Conservation (phyloP, 2,888 invertebrate species). For the Catocala sponsa region DNA sequence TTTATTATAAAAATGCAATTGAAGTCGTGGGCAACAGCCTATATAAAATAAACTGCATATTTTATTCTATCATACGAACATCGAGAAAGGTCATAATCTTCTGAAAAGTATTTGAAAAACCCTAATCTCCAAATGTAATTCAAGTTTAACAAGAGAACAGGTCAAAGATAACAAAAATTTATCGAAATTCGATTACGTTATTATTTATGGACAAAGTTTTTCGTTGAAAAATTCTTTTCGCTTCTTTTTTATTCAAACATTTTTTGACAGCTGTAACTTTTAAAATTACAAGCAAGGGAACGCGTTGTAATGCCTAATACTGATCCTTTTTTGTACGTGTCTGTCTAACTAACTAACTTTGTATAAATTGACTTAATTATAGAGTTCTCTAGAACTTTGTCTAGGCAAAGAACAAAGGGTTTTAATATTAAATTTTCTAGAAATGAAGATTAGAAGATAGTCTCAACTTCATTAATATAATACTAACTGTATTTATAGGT, state of each 20-base stretch:
- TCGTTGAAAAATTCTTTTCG: too few species aligned
- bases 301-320: slow-evolving; percentile 6
- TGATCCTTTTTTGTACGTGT: slow-evolving; percentile 21
- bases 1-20: too few species aligned
- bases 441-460: too few species aligned
- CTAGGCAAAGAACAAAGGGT: too few species aligned
- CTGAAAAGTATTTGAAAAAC: neutral
- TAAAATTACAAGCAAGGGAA: slow-evolving; percentile 13
- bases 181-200: slow-evolving; percentile 36
- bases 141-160: slow-evolving; percentile 2
- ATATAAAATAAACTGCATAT: too few species aligned
- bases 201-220: slow-evolving; percentile 42
- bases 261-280: slow-evolving; percentile 25
- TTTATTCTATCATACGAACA: too few species aligned
- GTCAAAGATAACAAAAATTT: slow-evolving; percentile 16
- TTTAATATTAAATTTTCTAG: too few species aligned
- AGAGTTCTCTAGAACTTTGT: neutral
- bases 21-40: too few species aligned
- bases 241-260: slow-evolving; percentile 3
- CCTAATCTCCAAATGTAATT: slow-evolving; percentile 5
- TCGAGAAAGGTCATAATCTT: too few species aligned
- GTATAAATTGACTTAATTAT: slow-evolving; percentile 2
- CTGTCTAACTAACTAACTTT: neutral
- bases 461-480: too few species aligned
- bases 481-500: too few species aligned